phyloP scores from a whole-genome alignment of 2,113 vertebrate genomes.

The Dipodomys stephensi region DNA sequence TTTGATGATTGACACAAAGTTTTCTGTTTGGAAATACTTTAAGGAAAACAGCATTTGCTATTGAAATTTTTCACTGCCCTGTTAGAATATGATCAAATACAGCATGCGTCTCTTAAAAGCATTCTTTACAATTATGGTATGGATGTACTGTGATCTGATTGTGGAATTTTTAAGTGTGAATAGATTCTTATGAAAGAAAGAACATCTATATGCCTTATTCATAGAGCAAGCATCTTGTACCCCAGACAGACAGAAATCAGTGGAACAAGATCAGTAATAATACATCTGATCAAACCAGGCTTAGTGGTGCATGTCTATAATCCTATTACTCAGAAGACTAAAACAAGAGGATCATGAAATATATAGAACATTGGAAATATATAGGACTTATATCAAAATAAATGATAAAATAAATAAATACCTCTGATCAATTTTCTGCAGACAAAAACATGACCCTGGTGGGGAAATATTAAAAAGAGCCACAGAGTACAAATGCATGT shows the following conservation, averaged over 20 bases:
- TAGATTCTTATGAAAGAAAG: not conserved
- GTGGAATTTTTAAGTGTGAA: not conserved
- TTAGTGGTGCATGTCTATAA: not conserved
- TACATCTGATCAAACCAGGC: not conserved
- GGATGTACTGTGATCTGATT: not conserved
- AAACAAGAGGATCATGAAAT: not conserved
- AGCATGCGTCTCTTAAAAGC: not conserved
- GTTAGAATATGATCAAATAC: constrained; percentile 7
- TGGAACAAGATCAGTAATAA: not conserved
- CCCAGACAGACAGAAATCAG: not conserved
- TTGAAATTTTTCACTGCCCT: constrained; percentile 35
- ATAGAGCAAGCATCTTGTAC: not conserved
- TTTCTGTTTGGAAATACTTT: constrained; percentile 75
- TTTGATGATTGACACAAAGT: constrained; percentile 59
- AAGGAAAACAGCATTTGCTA: constrained; percentile 54
- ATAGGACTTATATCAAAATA: not conserved
- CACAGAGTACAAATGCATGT: not conserved
- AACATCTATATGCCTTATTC: not conserved
- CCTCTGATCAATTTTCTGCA: not conserved
- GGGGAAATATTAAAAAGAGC: not conserved
- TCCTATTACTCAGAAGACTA: not conserved
- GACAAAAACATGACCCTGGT: not conserved
- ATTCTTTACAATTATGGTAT: not conserved
- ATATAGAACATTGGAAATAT: not conserved
- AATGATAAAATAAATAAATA: not conserved